A percentile compares a stretch with the other conserved stretches of the same genome.
Evolutionary conservation across 2,113 vertebrate species (phyloP).

Genomic region (Struthidea cinerea): DNA sequence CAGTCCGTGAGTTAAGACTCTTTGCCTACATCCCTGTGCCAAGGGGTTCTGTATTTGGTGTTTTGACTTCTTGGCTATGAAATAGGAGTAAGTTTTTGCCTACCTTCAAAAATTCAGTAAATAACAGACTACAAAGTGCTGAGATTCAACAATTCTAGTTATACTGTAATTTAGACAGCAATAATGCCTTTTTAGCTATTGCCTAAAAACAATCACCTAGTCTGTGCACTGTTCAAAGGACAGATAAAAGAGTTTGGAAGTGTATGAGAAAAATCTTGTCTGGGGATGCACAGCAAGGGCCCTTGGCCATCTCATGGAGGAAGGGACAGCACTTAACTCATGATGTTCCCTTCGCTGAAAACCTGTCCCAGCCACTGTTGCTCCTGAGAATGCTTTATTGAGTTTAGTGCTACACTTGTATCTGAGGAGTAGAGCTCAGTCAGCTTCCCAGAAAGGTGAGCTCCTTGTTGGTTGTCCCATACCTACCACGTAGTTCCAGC

Average conservation of each 20-base stretch:
- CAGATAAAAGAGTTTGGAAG: neutral
- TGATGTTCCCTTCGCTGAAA: neutral
- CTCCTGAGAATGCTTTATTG: conserved; percentile 9
- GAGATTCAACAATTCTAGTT: neutral
- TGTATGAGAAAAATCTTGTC: neutral
- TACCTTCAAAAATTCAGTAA: neutral
- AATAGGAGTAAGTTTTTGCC: neutral
- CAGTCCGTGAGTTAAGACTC: neutral
- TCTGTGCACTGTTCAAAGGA: neutral
- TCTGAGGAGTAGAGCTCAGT: neutral
- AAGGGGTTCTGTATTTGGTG: neutral
- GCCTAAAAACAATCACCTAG: neutral
- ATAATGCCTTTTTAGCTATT: neutral
- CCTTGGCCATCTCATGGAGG: neutral
- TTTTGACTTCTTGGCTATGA: neutral
- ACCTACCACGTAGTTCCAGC: neutral
- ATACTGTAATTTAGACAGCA: neutral
- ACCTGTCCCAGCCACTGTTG: neutral
- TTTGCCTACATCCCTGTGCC: neutral
- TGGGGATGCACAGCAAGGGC: neutral
- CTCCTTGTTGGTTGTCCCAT: neutral
- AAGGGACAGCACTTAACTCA: neutral
- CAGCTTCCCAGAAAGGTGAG: neutral
- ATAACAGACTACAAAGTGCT: neutral
- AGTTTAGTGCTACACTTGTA: neutral